phyloP scores from a whole-genome alignment of 2,797 vertebrate genomes.

The Darevskia nairensis region DNA sequence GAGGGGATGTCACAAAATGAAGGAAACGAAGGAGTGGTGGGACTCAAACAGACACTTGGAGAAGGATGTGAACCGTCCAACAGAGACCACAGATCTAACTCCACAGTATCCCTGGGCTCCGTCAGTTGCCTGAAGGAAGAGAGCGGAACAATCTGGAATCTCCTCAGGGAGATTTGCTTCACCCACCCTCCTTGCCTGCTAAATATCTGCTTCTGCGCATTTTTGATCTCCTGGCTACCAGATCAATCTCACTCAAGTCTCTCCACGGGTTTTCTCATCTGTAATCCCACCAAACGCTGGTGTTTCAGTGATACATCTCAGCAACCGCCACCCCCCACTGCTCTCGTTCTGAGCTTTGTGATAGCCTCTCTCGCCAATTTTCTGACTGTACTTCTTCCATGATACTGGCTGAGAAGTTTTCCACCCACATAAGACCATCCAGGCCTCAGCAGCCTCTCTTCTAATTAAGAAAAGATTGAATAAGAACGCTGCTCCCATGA shows the following conservation, averaged over 20 bases:
- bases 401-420: neutral
- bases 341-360: rapidly evolving
- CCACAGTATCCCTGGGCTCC: constrained; percentile 5
- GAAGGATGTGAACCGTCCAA: neutral
- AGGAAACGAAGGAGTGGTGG: constrained; percentile 69
- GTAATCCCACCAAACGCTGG: neutral
- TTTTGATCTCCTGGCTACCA: neutral
- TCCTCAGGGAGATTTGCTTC: neutral
- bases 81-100: neutral
- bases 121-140: neutral
- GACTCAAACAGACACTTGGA: constrained; percentile 63
- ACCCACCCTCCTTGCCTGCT: neutral
- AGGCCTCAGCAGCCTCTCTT: no score
- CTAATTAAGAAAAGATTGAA: no score
- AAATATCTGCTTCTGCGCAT: neutral
- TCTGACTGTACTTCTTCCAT: neutral
- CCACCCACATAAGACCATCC: neutral
- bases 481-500: no score
- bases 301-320: neutral
- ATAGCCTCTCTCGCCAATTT: neutral
- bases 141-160: neutral
- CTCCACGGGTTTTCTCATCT: neutral
- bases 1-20: constrained; percentile 17
- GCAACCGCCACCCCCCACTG: neutral
- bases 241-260: neutral